Evolutionary conservation across 2,797 vertebrate species (phyloP).

Genomic region (Poecilia picta): DNA sequence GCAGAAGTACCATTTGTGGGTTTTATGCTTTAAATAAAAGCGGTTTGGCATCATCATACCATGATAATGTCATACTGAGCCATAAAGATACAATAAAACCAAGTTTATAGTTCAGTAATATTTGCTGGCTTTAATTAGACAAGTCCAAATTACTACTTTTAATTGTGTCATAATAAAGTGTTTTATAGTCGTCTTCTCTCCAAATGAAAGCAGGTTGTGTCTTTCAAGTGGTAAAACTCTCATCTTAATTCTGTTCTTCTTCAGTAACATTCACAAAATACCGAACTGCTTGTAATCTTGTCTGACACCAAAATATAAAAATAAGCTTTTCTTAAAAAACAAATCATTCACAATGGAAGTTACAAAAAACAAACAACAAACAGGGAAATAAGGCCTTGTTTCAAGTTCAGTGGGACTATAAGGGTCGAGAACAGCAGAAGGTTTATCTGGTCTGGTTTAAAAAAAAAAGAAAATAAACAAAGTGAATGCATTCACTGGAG

Average conservation of each 20-base stretch:
- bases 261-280: constrained; percentile 17
- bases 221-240: not conserved
- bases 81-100: too few species aligned
- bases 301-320: constrained; percentile 26
- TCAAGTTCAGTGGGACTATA: constrained; percentile 62
- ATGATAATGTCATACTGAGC: not conserved
- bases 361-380: constrained; percentile 38
- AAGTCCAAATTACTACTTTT: not conserved
- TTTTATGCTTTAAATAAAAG: not conserved
- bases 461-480: constrained; percentile 47
- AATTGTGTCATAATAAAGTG: not conserved
- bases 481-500: constrained; percentile 30
- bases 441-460: constrained; percentile 57
- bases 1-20: not conserved
- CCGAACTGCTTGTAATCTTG: constrained; percentile 24
- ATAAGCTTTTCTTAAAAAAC: not conserved
- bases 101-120: too few species aligned
- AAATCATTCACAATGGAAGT: constrained; percentile 21
- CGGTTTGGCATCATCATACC: not conserved
- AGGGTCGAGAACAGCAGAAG: constrained; percentile 31
- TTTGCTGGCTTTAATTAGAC: not conserved
- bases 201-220: not conserved
- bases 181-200: not conserved
- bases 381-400: constrained; percentile 55
- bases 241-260: not conserved